Base-by-base conservation (phyloP, 2,113 vertebrate genomes). In the Dipodomys merriami region DNA sequence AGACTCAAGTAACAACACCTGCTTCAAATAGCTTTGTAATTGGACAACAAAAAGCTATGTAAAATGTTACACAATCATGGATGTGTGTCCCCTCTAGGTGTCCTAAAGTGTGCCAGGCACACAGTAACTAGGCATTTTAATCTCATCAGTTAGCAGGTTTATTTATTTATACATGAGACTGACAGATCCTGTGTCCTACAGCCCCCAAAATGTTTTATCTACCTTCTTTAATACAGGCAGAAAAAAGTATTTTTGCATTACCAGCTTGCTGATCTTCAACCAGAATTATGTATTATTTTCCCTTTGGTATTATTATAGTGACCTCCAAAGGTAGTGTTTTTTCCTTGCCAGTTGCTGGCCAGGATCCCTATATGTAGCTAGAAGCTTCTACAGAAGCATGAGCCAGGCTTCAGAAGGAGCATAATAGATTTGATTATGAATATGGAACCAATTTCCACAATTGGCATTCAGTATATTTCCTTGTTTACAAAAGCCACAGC, bases 381-480 rank as follows among this genome's bases (percentile, higher is more conserved):
- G 53, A 12, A 67, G 91, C 94, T 96, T 95, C 96, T 95, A 91
- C 49, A 2, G 95, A 95, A 97, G 93, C 93, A 91, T 81, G 44
- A 94, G 49, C 49, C 84, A 71, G 64, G 65, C 93, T 96, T 95
- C 90, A 94, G 78, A 87, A 64, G 84, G 84, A 94, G 72, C 69
- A 90, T 79, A 95, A 93, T 93, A 82, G 90, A 85, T 90, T 91
- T 91, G 85, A 95, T 96, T 95, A 95, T 77, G 81, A 94, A 93
- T 93, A 86, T 90, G 60, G 88, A 90, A 62, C 74, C 92, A 94
- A 83, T 95, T 93, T 95, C 90, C 92, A 94, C 85, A 92, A 78
- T 87, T 94, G 91, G 91, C 57, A 82, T 6, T 11, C 23, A 35
- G n/a, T 27, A 94, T 44, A 83, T 71, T 96, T 95, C 76, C 89